Evolutionary conservation across 2,888 invertebrate genomes (phyloP).

Genomic region (Andrena haemorrhoa): DNA sequence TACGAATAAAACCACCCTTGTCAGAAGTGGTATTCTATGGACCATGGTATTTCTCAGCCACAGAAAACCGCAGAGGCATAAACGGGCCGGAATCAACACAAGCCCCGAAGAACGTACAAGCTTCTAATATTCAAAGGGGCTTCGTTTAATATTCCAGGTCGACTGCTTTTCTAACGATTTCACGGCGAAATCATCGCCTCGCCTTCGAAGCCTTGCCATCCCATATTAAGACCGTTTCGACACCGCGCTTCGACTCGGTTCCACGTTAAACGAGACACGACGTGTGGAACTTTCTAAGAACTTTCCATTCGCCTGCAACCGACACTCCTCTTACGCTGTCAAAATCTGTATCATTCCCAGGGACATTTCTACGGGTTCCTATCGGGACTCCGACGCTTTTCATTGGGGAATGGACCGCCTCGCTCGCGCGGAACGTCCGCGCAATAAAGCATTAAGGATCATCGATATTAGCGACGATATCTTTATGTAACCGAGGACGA

Average conservation of each 20-base stretch:
- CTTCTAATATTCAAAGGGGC: neutral
- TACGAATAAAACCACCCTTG: too few relatives aligned
- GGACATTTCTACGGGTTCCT: too few relatives aligned
- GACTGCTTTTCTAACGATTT: conserved; percentile 8
- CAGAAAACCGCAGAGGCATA: too few relatives aligned
- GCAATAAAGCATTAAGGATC: conserved; percentile 57
- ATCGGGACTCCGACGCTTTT: too few relatives aligned
- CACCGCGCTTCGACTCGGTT: conserved; percentile 29
- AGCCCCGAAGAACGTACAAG: neutral
- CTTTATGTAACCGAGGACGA: conserved; percentile 81
- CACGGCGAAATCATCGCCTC: conserved; percentile 17
- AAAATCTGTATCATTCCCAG: conserved; percentile 5
- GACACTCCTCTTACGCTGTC: conserved; percentile 24
- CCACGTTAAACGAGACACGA: conserved; percentile 41
- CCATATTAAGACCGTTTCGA: conserved; percentile 42
- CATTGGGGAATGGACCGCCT: neutral
- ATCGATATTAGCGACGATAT: conserved; percentile 65
- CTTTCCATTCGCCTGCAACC: conserved; percentile 46
- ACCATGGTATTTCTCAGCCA: too few relatives aligned
- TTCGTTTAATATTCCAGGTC: neutral
- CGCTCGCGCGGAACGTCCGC: neutral
- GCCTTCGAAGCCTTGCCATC: conserved; percentile 12
- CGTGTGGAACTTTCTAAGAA: conserved; percentile 51
- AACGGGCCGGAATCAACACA: too few relatives aligned
- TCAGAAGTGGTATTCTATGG: too few relatives aligned